A percentile compares a stretch with the other conserved stretches of the same genome.
Evolutionary conservation across 2,113 vertebrate species (phyloP).

Genomic region (Galeopterus variegatus): DNA sequence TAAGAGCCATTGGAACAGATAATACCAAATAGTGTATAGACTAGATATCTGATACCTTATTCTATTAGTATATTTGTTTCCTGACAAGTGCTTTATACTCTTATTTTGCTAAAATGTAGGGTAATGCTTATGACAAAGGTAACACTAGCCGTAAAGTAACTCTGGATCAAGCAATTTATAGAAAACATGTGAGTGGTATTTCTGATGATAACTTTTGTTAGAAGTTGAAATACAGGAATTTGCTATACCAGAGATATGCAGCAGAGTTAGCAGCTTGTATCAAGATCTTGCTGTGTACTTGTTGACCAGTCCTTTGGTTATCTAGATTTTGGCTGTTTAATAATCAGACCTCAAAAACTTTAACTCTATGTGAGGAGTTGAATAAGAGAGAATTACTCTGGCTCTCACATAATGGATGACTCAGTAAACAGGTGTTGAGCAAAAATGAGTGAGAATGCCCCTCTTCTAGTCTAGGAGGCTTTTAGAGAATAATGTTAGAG

Average conservation of each 20-base stretch:
- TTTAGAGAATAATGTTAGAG: neutral
- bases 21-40: fast-evolving
- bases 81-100: neutral
- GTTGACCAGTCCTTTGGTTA: neutral
- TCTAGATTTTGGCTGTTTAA: neutral
- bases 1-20: neutral
- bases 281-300: neutral
- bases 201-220: neutral
- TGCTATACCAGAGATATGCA: fast-evolving
- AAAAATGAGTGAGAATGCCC: neutral
- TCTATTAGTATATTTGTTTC: neutral
- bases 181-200: neutral
- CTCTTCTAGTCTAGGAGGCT: neutral
- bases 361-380: neutral
- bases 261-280: neutral
- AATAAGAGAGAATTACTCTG: neutral
- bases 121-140: neutral
- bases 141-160: neutral
- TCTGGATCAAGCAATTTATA: neutral
- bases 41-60: neutral
- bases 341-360: neutral
- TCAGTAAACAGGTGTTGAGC: neutral
- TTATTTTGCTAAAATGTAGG: neutral
- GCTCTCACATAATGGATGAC: neutral
- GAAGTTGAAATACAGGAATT: neutral